Base-by-base conservation (phyloP, 1,140 invertebrate species). In the Dreissena polymorpha region DNA sequence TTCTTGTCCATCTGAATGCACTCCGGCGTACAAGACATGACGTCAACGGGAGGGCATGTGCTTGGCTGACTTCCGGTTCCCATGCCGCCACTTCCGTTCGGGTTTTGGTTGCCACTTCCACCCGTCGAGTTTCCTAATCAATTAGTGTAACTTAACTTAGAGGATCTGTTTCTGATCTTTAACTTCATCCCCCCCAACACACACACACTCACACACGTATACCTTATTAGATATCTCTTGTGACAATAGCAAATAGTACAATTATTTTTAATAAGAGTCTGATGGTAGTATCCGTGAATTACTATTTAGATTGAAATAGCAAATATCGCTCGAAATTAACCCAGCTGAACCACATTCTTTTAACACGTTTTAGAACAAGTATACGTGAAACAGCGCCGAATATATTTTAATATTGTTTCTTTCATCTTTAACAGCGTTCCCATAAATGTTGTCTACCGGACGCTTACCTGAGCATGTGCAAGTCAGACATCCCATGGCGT, bases 401-500 rank as follows among this genome's bases (percentile, higher is more conserved):
- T 29, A 18, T 18, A 25, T n/a, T 69, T n/a, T 69, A 69, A 16
- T 25, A 69, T 69, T 69, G 18, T n/a, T 23, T 18, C 18, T 69
- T n/a, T 25, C 3, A 21, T 69, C 5, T 69, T 18, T 21, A 25
- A 5, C 8, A 5, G 21, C 3, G 67, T 69, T 69, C 27, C n/a
- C 3, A 69, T 5, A 21, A 25, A 3, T 7, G 5, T 25, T n/a
- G 29, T 21, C 21, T 13, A 69, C 29, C 16, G 29, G n/a, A 53
- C 8, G 21, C 55, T 53, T 73, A 51, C 71, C 29, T 55, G 50
- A n/a, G 39, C 76, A 79, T 5, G 49, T 69, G 67, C 76, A 79
- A n/a, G 50, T 25, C 16, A 79, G 27, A 68, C 76, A 79, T 68
- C 76, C 76, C 53, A 25, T 79, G 18, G 65, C 64, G 29, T 79